Conservation (phyloP, 2,113 vertebrate species). For the Rhineura floridana region DNA sequence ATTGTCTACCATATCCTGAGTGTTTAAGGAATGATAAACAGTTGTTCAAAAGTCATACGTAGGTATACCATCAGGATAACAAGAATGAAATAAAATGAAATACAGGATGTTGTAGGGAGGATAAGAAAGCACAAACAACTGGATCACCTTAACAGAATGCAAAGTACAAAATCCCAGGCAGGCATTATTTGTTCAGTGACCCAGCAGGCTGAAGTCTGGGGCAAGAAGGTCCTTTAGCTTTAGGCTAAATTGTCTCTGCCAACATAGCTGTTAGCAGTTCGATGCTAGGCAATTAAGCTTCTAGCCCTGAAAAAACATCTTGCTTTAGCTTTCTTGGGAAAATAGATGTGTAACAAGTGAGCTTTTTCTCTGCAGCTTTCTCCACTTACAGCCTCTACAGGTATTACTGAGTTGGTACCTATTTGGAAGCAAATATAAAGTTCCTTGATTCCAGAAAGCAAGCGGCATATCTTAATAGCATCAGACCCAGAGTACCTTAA, state of each 20-base stretch:
- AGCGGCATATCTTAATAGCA: background rate
- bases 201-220: slow-evolving; percentile 50
- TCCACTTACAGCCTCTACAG: background rate
- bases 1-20: background rate
- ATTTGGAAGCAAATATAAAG: background rate
- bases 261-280: background rate
- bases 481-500: background rate
- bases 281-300: slow-evolving; percentile 21
- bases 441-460: background rate
- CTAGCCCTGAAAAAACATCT: background rate
- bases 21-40: background rate
- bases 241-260: slow-evolving; percentile 6
- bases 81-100: slow-evolving; percentile 43
- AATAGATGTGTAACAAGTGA: background rate
- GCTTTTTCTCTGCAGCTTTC: slow-evolving; percentile 5
- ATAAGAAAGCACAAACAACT: slow-evolving; percentile 48
- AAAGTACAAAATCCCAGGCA: slow-evolving; percentile 56
- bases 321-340: slow-evolving; percentile 6
- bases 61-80: slow-evolving; percentile 21
- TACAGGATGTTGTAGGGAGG: too few species aligned
- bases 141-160: slow-evolving; percentile 51
- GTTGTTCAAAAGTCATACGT: slow-evolving; percentile 8
- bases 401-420: background rate
- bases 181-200: slow-evolving; percentile 36
- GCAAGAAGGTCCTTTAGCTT: slow-evolving; percentile 34